Base-by-base conservation (phyloP, 2,113 vertebrate species). In the Coreoperca whiteheadi region DNA sequence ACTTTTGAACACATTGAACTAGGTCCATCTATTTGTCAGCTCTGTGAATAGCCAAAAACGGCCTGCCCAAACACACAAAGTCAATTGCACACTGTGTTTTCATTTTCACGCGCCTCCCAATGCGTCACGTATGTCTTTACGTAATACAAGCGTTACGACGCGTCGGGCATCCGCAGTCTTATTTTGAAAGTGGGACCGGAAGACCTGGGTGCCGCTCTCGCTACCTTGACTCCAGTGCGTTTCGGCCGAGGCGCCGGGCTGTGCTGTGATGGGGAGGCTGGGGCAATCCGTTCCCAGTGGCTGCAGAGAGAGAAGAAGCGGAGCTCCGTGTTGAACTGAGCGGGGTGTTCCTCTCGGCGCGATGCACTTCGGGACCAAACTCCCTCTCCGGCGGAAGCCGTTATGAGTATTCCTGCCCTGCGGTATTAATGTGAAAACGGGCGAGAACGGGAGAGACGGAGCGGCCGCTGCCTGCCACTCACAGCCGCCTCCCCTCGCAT, bases 401-500 rank as follows among this genome's bases (percentile, higher is more conserved):
- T 0, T 6, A 1, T 30, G 60, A 75, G 11, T 15, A 2, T 70
- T 70, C 82, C 12, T 57, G 8, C n/a, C 20, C 25, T 43, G 28
- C 54, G 32, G 23, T 15, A 7, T 43, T 23, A 0, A 7, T 34
- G 23, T 30, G 21, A 61, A 53, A 34, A 10, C 68, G 5, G 37
- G 6, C 60, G 51, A 50, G 66, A 65, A 8, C 71, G 37, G 66
- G 64, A 71, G 11, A n/a, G 37, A 53, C 37, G 18, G 73, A 75
- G 67, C 82, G 83, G 77, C 57, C 51, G 80, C 82, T 37, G 66
- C 68, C 48, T 74, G 70, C 12, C 50, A n/a, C 69, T 80, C 84
- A 56, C 68, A 57, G 77, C 88, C 88, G 90, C 80, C 56, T 83
- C 66, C 81, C 75, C 83, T 34, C 78, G 69, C 89, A 70, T 78